Evolutionary conservation across 2,113 vertebrate species (phyloP).

Genomic region (Brachionichthys hirsutus): DNA sequence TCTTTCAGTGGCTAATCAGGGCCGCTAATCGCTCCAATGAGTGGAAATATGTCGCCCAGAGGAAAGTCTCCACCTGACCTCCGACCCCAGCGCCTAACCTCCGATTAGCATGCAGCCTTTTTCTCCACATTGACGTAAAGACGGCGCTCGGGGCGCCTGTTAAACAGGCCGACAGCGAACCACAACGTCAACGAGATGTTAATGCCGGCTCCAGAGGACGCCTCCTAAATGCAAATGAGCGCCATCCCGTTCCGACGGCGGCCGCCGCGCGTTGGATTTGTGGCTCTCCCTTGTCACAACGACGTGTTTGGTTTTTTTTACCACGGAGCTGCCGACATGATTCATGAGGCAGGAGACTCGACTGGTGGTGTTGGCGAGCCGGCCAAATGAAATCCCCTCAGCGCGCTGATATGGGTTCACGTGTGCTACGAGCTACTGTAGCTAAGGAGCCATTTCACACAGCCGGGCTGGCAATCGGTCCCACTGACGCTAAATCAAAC

Average conservation of each 20-base stretch:
- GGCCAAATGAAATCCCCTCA: slow-evolving; percentile 65
- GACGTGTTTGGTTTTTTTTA: slow-evolving; percentile 65
- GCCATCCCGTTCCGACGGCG: slow-evolving; percentile 10
- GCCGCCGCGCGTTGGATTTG: slow-evolving; percentile 39
- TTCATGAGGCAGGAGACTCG: slow-evolving; percentile 63
- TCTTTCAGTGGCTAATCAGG: slow-evolving; percentile 50
- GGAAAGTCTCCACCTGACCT: slow-evolving; percentile 47
- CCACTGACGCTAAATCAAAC: slow-evolving; percentile 65
- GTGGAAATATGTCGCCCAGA: slow-evolving; percentile 36
- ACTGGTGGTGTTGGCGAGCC: slow-evolving; percentile 56
- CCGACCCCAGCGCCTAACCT: slow-evolving; percentile 60
- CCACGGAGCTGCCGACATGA: slow-evolving; percentile 60
- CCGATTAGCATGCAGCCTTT: slow-evolving; percentile 65
- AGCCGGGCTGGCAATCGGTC: slow-evolving; percentile 58
- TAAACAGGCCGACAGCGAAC: slow-evolving; percentile 39
- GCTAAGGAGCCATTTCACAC: slow-evolving; percentile 67
- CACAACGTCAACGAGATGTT: slow-evolving; percentile 31
- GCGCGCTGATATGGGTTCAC: slow-evolving; percentile 66
- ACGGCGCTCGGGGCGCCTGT: slow-evolving; percentile 31
- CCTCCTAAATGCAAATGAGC: slow-evolving; percentile 40
- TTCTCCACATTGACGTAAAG: slow-evolving; percentile 52
- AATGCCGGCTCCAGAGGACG: slow-evolving; percentile 21
- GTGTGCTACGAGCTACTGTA: slow-evolving; percentile 57
- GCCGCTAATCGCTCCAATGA: slow-evolving; percentile 53
- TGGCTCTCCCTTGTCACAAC: slow-evolving; percentile 59